Percentiles rank a stretch among this genome's conserved stretches.
These are phyloP conservation scores for Hydropsyche betteni DNA, from an alignment of 2,888 invertebrate genomes.

Conservation along the genomic window DNA sequence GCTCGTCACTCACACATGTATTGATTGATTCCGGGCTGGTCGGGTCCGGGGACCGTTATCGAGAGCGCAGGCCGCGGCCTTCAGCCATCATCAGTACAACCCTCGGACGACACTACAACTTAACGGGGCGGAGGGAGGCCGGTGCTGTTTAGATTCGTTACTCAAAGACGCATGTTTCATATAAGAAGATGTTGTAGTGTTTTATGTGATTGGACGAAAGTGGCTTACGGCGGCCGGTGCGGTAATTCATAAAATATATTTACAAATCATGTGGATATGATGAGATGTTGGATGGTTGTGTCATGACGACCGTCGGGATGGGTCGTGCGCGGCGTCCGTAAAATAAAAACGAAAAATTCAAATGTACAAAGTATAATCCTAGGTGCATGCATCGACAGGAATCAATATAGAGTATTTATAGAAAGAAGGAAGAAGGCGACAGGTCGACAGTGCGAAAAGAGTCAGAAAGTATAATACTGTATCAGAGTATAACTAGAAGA, in stretches of 20 bases:
- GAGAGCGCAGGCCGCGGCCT: constrained; percentile 47
- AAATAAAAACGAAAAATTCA: background rate
- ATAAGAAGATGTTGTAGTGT: constrained; percentile 15
- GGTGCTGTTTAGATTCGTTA: constrained; percentile 27
- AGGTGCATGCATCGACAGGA: constrained; percentile 50
- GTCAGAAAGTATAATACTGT: constrained; percentile 4
- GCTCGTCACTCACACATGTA: constrained; percentile 72
- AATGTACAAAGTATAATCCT: constrained; percentile 40
- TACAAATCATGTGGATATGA: constrained; percentile 45
- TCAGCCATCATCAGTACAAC: constrained; percentile 54
- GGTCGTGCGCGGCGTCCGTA: constrained; percentile 23
- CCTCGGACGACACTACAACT: constrained; percentile 53
- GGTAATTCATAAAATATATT: background rate
- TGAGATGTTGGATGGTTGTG: constrained; percentile 61
- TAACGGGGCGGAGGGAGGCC: constrained; percentile 34
- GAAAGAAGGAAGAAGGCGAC: constrained; percentile 51
- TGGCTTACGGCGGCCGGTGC: constrained; percentile 39
- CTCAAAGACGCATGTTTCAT: constrained; percentile 42
- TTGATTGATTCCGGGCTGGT: constrained; percentile 67
- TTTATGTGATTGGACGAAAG: constrained; percentile 48
- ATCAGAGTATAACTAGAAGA: constrained; percentile 57
- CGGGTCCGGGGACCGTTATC: constrained; percentile 50
- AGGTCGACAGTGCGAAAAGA: constrained; percentile 50
- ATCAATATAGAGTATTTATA: constrained; percentile 32
- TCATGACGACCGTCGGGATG: constrained; percentile 54